These are phyloP conservation scores for Macrotis lagotis DNA, from an alignment of 2,113 vertebrate genomes.

Conservation along the genomic window DNA sequence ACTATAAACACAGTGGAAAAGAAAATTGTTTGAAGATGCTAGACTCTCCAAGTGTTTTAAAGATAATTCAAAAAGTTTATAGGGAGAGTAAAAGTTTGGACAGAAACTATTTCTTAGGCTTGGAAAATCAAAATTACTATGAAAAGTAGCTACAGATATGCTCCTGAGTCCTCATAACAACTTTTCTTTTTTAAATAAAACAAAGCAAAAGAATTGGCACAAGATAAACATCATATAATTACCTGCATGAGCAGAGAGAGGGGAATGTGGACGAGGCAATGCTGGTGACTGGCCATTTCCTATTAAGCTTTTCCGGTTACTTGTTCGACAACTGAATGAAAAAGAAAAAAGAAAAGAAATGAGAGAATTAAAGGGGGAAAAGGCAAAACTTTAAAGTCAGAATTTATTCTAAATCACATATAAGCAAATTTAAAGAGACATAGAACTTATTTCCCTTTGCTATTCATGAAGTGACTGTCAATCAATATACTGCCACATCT, in stretches of 20 bases:
- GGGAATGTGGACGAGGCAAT: slow-evolving; percentile 94
- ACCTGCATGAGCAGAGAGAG: slow-evolving; percentile 97
- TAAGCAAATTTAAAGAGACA: not conserved
- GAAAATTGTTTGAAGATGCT: slow-evolving; percentile 12
- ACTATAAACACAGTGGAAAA: not conserved
- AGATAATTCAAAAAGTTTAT: not conserved
- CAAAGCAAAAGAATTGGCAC: slow-evolving; percentile 22
- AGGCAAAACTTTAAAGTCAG: slow-evolving; percentile 34
- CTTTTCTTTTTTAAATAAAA: slow-evolving; percentile 23
- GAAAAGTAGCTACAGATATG: not conserved
- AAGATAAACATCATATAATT: slow-evolving; percentile 24
- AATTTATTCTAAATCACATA: not conserved
- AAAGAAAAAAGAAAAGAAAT: slow-evolving; percentile 75
- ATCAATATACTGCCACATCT: not conserved
- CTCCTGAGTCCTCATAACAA: not conserved
- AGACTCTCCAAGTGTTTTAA: not conserved
- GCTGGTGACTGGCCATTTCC: slow-evolving; percentile 94
- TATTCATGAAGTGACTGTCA: not conserved
- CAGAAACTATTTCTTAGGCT: not conserved
- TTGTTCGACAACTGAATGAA: slow-evolving; percentile 93
- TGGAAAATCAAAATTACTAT: slow-evolving; percentile 8
- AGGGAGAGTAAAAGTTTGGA: not conserved
- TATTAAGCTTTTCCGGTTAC: slow-evolving; percentile 97
- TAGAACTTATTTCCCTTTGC: not conserved
- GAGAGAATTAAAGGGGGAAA: slow-evolving; percentile 48